A percentile compares a stretch with the other conserved stretches of the same genome.
phyloP scores from a whole-genome alignment of 2,113 vertebrate genomes.

The Neodon shergylaensis region DNA sequence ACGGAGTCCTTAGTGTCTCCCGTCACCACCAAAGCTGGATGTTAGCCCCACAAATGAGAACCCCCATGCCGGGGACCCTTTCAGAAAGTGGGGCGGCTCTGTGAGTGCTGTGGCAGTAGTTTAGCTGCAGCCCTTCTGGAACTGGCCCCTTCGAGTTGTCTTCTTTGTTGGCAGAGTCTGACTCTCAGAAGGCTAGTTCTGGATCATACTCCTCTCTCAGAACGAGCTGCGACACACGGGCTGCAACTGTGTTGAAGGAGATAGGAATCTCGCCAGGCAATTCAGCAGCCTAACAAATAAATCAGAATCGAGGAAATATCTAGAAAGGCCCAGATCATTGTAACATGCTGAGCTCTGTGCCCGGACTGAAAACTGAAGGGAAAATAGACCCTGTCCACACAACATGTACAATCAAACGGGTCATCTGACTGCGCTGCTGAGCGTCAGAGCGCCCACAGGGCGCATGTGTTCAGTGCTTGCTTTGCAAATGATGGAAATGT shows the following conservation, averaged over 20 bases:
- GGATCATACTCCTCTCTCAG: not conserved
- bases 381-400: not conserved
- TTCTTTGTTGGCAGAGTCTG: not conserved
- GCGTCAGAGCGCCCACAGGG: not conserved
- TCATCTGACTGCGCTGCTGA: not conserved
- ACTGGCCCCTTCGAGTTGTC: accelerated
- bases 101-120: accelerated
- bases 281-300: not conserved
- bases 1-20: not conserved
- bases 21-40: not conserved
- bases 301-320: not conserved
- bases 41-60: not conserved
- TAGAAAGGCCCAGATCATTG: not conserved
- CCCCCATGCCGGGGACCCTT: not conserved
- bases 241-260: not conserved
- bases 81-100: not conserved
- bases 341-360: not conserved
- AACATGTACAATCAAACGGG: not conserved
- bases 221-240: not conserved
- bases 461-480: not conserved
- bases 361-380: not conserved
- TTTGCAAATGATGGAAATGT: not conserved
- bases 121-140: accelerated
- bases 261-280: not conserved
- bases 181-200: not conserved